Base-by-base conservation (phyloP, 2,888 invertebrate species). In the Imbricaverruca yamaguchii region DNA sequence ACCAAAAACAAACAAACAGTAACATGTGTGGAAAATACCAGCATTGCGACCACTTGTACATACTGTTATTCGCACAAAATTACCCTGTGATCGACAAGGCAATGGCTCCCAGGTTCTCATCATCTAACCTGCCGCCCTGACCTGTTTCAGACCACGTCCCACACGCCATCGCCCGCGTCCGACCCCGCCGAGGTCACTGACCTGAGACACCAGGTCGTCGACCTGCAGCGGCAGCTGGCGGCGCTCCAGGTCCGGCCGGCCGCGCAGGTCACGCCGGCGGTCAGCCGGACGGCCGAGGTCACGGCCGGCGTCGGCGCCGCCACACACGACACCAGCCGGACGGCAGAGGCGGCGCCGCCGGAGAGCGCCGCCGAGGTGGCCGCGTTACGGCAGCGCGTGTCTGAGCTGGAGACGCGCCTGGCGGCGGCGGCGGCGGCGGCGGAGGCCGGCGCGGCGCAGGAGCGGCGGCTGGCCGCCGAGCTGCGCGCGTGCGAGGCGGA, bases 401-500 rank as follows among this genome's bases (percentile, higher is more conserved):
- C 63, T 56, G 80, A 80, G 12, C 78, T 74, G 8, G 79, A 79
- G 56, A 9, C 13, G 8, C 57, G 23, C 12, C 56, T 74, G 9
- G 3, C 56, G 25, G 80, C 83, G 39, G 82, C 81, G 23, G 80
- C 80, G 12, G 81, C 82, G 4, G 79, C 83, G 57, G 65, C 81
- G 61, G 80, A 55, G n/a, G 67, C 74, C n/a, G 80, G 81, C 81
- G 83, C 80, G 23, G 79, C 23, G 80, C 84, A 61, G 81, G 85
- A 81, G 84, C 84, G 82, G 85, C 84, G 83, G 80, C 59, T 81
- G 25, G 10, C 80, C 83, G 63, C 57, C 81, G 85, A 85, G 82
- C 83, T 86, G 67, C 81, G 83, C 15, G 83, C 82, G 80, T 82
- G 85, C 80, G 83, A 84, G 63, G 82, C 82, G n/a, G 83, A 85